Conservation (phyloP, 2,113 vertebrate genomes). For the Corvus hawaiiensis region DNA sequence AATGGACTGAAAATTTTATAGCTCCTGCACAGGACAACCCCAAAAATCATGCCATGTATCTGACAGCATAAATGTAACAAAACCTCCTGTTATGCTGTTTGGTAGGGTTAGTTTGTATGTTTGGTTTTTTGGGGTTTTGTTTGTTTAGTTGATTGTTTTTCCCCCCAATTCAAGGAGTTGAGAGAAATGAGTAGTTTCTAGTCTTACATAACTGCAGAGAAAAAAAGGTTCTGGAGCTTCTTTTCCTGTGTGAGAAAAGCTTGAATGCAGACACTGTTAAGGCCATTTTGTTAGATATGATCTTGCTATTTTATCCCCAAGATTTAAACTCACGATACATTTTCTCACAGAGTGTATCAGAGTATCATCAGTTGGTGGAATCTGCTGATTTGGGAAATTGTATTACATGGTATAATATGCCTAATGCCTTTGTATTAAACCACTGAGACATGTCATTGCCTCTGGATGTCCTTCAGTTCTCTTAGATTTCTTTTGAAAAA, state of each 20-base stretch:
- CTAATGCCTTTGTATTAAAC: not conserved
- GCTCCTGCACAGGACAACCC: not conserved
- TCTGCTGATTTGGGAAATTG: not conserved
- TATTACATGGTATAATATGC: not conserved
- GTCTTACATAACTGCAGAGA: not conserved
- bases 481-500: not conserved
- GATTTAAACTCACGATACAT: not conserved
- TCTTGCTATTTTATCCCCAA: not conserved
- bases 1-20: not conserved
- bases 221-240: not conserved
- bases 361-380: not conserved
- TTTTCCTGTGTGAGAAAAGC: not conserved
- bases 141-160: not conserved
- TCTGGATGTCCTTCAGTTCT: not conserved
- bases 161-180: not conserved
- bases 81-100: not conserved
- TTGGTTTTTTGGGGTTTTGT: not conserved
- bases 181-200: not conserved
- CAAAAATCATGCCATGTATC: not conserved
- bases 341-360: not conserved
- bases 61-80: not conserved
- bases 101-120: not conserved
- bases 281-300: not conserved
- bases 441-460: not conserved
- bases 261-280: not conserved